phyloP scores from a whole-genome alignment of 2,888 invertebrate species.

The Synanthedon myopaeformis region DNA sequence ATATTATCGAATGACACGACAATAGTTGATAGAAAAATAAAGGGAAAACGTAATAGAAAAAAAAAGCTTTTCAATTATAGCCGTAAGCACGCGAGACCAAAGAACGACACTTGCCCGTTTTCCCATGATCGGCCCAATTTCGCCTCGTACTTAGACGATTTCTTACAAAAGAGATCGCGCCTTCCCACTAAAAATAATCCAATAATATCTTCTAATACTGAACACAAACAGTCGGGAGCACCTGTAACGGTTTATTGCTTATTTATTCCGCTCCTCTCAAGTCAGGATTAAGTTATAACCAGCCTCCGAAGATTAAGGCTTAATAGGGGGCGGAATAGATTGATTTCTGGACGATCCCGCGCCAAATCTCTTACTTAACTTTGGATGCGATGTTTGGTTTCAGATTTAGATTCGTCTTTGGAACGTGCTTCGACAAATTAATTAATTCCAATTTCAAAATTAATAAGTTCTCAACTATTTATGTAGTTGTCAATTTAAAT shows the following conservation, averaged over 20 bases:
- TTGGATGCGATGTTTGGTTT: constrained; percentile 29
- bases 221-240: constrained; percentile 16
- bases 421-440: no score
- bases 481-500: no score
- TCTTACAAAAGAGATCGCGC: constrained; percentile 10
- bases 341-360: constrained; percentile 59
- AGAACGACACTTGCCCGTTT: constrained; percentile 33
- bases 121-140: constrained; percentile 42
- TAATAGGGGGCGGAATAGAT: constrained; percentile 61
- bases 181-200: constrained; percentile 19
- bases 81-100: constrained; percentile 38
- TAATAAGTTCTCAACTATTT: no score
- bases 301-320: constrained; percentile 65
- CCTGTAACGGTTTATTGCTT: constrained; percentile 66
- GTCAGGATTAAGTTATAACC: constrained; percentile 67
- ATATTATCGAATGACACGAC: constrained; percentile 10
- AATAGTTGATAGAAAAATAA: constrained; percentile 31
- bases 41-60: constrained; percentile 28
- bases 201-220: constrained; percentile 23
- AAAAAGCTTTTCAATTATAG: constrained; percentile 47
- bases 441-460: no score
- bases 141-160: constrained; percentile 5
- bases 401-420: constrained; percentile 16
- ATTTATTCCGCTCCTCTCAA: constrained; percentile 65
- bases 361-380: constrained; percentile 42